phyloP scores from a whole-genome alignment of 2,888 invertebrate genomes.

The Nomada goodeniana region DNA sequence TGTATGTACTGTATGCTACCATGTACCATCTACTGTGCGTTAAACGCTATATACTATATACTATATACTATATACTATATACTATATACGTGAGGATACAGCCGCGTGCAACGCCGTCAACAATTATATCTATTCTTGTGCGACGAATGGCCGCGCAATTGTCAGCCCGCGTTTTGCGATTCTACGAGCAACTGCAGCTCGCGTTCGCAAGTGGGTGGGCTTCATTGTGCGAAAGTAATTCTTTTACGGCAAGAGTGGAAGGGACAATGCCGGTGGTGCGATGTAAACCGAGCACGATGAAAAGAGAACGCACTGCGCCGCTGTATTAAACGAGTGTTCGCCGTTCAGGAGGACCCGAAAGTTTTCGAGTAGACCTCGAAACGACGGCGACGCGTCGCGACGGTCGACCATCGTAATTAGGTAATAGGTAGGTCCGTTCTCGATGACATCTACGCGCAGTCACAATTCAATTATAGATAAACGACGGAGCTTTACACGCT shows the following conservation, averaged over 20 bases:
- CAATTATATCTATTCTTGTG: constrained; percentile 30
- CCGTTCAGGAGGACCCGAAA: not conserved
- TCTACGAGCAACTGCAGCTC: not conserved
- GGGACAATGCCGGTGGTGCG: not conserved
- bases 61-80: too few species aligned
- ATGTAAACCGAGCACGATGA: too few species aligned
- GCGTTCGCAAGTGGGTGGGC: not conserved
- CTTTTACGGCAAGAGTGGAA: not conserved
- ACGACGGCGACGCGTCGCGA: too few species aligned
- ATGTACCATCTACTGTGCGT: too few species aligned
- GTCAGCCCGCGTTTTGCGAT: constrained; percentile 18
- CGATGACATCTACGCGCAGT: not conserved
- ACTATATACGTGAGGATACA: too few species aligned
- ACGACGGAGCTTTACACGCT: not conserved
- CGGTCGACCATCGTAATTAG: too few species aligned
- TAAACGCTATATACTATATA: not conserved
- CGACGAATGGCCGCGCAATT: constrained; percentile 39
- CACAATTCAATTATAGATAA: constrained; percentile 45
- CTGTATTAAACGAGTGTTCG: too few species aligned
- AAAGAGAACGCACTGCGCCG: too few species aligned
- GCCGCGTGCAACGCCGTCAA: not conserved
- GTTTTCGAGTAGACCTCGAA: not conserved
- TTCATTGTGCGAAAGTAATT: not conserved
- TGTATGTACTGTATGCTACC: too few species aligned
- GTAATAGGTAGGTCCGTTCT: not conserved